Evolutionary conservation across 2,797 vertebrate species (phyloP).

Genomic region (Macrochelys suwanniensis): DNA sequence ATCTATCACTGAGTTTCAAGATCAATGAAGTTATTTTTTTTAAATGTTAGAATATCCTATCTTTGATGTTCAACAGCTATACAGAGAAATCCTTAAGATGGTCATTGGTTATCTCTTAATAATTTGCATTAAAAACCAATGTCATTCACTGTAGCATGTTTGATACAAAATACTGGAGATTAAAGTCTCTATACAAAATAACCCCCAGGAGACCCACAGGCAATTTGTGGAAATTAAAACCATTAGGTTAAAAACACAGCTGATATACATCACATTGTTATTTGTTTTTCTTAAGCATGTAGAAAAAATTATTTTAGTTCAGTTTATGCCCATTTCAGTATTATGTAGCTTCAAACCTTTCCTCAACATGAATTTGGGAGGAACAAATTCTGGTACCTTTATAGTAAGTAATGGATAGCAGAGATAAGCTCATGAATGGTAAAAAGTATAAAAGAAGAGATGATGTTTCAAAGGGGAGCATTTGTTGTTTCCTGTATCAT

Average conservation of each 20-base stretch:
- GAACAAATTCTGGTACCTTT: neutral
- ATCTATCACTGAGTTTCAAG: conserved; percentile 44
- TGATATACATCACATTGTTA: conserved; percentile 27
- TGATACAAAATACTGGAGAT: conserved; percentile 41
- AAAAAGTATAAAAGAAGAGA: conserved; percentile 68
- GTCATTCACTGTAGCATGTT: conserved; percentile 24
- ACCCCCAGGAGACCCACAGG: conserved; percentile 8
- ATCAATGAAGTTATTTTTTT: conserved; percentile 61
- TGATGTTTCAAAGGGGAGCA: conserved; percentile 76
- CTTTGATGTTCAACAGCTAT: conserved; percentile 71
- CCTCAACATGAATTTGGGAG: conserved; percentile 35
- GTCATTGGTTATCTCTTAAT: conserved; percentile 62
- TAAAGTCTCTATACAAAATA: conserved; percentile 43
- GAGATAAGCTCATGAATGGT: conserved; percentile 70
- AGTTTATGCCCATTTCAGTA: neutral
- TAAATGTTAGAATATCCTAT: conserved; percentile 58
- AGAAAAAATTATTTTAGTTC: conserved; percentile 34
- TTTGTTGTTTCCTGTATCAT: conserved; percentile 80
- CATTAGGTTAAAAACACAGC: conserved; percentile 26
- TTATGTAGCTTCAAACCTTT: conserved; percentile 21
- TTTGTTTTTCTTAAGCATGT: neutral
- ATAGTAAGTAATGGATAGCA: conserved; percentile 56
- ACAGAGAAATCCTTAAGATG: conserved; percentile 56
- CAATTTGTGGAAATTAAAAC: conserved; percentile 37
- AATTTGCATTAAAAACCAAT: conserved; percentile 69